Base-by-base conservation (phyloP, 2,113 vertebrate genomes). In the Aphyosemion australe region DNA sequence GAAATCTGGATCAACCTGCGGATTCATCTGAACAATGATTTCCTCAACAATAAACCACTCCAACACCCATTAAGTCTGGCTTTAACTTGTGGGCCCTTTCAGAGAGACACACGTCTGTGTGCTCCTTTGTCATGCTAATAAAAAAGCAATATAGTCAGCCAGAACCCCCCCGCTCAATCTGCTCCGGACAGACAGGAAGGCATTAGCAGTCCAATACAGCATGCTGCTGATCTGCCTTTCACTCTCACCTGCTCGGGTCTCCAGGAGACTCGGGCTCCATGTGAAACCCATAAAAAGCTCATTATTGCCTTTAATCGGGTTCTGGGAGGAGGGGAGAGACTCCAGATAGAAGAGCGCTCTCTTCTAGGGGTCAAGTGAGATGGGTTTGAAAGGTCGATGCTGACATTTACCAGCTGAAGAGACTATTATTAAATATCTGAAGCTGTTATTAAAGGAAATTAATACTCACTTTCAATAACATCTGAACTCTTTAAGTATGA, bases 61-160 rank as follows among this genome's bases (percentile, higher is more conserved):
- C 54, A 84, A 75, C 66, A 18, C 42, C 87, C 74, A 83, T 79
- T 86, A 78, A 79, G 79, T 83, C 71, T 78, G 69, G 26, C 63
- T 76, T 82, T 79, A 78, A 78, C 74, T 81, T 12, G 53, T 65
- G 39, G 60, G 19, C 18, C 70, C 63, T 78, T 74, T 71, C 50
- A 65, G 69, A 57, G 63, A 75, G 56, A 81, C 84, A 86, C 83
- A 79, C 72, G 84, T 74, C 48, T 42, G 72, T 78, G 67, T 66
- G 72, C 71, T 32, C 69, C 70, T 86, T 90, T 89, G 82, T 90
- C 71, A 84, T 87, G 88, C 26, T 78, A 83, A 89, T 84, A 64
- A 69, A 60, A 58, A 69, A 58, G 69, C 65, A 76, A 84, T 80
- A 80, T 71, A 74, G 73, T 65, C 78, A 53, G 53, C 7, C 71